Evolutionary conservation across 2,888 invertebrate species (phyloP).

Genomic region (Cataglyphis albicans): DNA sequence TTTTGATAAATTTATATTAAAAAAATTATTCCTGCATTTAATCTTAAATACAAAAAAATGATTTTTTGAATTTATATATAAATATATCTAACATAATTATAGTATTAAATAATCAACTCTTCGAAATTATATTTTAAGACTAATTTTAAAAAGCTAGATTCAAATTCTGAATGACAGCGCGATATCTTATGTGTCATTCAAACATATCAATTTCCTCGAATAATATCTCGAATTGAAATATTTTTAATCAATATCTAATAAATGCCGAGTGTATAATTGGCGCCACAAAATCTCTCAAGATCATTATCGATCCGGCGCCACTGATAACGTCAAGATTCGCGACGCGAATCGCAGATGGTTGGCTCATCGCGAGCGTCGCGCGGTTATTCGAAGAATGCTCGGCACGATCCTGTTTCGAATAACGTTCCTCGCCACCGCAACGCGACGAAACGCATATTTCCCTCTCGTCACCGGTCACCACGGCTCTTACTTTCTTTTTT

Average conservation of each 20-base stretch:
- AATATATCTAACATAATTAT: background rate
- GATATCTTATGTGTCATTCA: background rate
- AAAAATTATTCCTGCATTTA: background rate
- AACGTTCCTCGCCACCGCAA: background rate
- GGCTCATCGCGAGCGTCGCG: background rate
- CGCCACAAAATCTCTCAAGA: background rate
- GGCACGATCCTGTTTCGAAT: background rate
- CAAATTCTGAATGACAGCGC: background rate
- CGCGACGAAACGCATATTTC: constrained; percentile 63
- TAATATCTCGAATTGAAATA: background rate
- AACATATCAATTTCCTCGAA: constrained; percentile 9
- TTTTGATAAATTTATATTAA: constrained; percentile 8
- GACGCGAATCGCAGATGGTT: constrained; percentile 14
- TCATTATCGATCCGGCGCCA: constrained; percentile 13
- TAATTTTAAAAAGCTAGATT: background rate
- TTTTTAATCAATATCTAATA: background rate
- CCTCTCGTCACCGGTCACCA: constrained; percentile 6
- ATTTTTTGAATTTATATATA: background rate
- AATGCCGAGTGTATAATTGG: background rate
- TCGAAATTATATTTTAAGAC: background rate
- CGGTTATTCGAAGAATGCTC: background rate
- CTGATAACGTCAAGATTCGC: background rate
- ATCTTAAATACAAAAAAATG: background rate
- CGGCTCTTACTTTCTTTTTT: constrained; percentile 34
- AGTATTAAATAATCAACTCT: background rate